These are phyloP conservation scores for Neosalanx taihuensis DNA, from an alignment of 2,797 vertebrate genomes.

Conservation along the genomic window DNA sequence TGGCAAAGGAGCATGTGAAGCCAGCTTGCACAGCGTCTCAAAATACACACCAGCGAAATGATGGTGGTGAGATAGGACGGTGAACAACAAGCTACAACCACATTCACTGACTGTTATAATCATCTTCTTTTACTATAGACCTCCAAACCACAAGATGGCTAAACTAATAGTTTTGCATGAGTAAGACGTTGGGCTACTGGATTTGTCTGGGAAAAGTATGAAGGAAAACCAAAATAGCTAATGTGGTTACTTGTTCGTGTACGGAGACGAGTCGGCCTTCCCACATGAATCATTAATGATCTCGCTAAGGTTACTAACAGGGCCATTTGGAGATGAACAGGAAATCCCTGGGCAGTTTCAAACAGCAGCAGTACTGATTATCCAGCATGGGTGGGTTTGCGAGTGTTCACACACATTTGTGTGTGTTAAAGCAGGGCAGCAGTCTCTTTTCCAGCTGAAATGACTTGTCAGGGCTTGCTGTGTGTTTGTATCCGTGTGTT, in stretches of 20 bases:
- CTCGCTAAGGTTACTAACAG: conserved; percentile 27
- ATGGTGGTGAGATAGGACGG: conserved; percentile 4
- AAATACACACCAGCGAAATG: conserved; percentile 48
- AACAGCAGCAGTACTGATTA: conserved; percentile 15
- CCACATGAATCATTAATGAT: conserved; percentile 28
- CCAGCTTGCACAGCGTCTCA: conserved; percentile 53
- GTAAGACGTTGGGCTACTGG: neutral
- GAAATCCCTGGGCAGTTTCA: conserved; percentile 34
- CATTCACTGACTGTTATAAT: conserved; percentile 11
- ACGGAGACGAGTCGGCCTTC: conserved; percentile 25
- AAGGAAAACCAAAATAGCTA: conserved; percentile 23
- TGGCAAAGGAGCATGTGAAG: conserved; percentile 50
- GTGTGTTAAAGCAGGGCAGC: conserved; percentile 16
- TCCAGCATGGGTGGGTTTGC: conserved; percentile 16
- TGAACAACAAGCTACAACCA: conserved; percentile 17
- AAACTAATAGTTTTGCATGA: neutral
- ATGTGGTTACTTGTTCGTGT: conserved; percentile 26
- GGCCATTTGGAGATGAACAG: conserved; percentile 9
- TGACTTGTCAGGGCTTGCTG: conserved; percentile 35
- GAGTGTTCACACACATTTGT: neutral
- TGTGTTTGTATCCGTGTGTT: conserved; percentile 20
- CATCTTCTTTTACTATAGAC: conserved; percentile 26
- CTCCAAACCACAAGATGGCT: neutral
- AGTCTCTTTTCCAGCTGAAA: conserved; percentile 43
- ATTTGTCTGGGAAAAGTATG: neutral